Evolutionary conservation across 2,797 vertebrate genomes (phyloP).

Genomic region (Sorex maritimensis): DNA sequence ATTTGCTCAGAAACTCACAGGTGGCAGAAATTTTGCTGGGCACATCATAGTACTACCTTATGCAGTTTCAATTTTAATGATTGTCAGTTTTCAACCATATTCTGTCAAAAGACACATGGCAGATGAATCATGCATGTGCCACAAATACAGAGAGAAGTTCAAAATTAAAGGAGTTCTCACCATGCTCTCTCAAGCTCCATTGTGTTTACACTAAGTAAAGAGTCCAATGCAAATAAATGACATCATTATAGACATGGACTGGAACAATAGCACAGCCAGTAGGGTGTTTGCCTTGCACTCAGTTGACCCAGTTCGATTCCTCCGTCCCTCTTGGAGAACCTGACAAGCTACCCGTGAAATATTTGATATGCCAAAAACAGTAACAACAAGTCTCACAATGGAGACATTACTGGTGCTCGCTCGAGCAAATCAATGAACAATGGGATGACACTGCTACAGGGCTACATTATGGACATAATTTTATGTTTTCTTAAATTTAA

Average conservation of each 20-base stretch:
- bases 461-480: background rate
- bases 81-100: background rate
- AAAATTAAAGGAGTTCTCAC: background rate
- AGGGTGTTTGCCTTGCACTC: too few species aligned
- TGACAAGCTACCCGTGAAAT: too few species aligned
- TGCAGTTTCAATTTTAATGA: background rate
- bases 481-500: conserved; percentile 10
- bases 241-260: background rate
- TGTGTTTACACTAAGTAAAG: conserved; percentile 18
- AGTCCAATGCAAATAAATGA: background rate
- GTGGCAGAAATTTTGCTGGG: background rate
- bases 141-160: background rate
- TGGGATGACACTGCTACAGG: too few species aligned
- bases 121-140: background rate
- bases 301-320: too few species aligned
- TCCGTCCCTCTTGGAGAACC: too few species aligned
- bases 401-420: too few species aligned
- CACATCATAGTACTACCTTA: background rate
- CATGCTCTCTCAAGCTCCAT: background rate
- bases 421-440: too few species aligned
- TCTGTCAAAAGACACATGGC: background rate
- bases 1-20: background rate
- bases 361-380: too few species aligned
- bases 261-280: too few species aligned
- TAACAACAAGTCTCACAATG: too few species aligned